Evolutionary conservation across 1,140 invertebrate species (phyloP).

Genomic region (Sycobia sp.): DNA sequence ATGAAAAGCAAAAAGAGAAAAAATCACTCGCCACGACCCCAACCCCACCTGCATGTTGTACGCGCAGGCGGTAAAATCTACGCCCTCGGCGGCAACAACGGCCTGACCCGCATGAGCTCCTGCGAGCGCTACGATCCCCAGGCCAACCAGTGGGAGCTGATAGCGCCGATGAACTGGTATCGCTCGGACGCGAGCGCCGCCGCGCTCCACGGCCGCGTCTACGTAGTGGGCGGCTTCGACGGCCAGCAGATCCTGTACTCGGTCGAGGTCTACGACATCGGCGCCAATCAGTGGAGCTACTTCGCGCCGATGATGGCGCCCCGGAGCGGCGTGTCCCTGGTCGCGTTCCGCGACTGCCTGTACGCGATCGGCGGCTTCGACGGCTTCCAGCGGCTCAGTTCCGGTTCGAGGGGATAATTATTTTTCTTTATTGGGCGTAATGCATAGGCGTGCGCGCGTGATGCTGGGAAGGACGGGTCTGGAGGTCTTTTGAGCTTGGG

Average conservation of each 20-base stretch:
- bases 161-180: conserved; percentile 78
- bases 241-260: conserved; percentile 65
- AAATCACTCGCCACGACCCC: not conserved
- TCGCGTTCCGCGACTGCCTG: conserved; percentile 70
- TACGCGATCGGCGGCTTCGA: conserved; percentile 80
- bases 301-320: conserved; percentile 78
- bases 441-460: too few species aligned
- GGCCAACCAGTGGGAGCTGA: conserved; percentile 81
- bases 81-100: conserved; percentile 88
- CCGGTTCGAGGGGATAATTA: too few species aligned
- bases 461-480: too few species aligned
- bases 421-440: too few species aligned
- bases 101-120: conserved; percentile 76
- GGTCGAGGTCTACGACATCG: conserved; percentile 69
- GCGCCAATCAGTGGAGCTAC: conserved; percentile 74
- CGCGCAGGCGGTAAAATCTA: conserved; percentile 73
- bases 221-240: conserved; percentile 80
- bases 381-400: conserved; percentile 66
- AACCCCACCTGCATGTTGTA: not conserved
- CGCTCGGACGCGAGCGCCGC: conserved; percentile 77
- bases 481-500: too few species aligned
- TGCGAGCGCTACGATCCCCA: conserved; percentile 74
- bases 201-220: conserved; percentile 61
- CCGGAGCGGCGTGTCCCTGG: conserved; percentile 77
- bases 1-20: too few species aligned